Evolutionary conservation across 2,797 vertebrate species (phyloP), one percentile per base, ranked within the genome.

Genomic region (Gymnoscopelus braueri): DNA sequence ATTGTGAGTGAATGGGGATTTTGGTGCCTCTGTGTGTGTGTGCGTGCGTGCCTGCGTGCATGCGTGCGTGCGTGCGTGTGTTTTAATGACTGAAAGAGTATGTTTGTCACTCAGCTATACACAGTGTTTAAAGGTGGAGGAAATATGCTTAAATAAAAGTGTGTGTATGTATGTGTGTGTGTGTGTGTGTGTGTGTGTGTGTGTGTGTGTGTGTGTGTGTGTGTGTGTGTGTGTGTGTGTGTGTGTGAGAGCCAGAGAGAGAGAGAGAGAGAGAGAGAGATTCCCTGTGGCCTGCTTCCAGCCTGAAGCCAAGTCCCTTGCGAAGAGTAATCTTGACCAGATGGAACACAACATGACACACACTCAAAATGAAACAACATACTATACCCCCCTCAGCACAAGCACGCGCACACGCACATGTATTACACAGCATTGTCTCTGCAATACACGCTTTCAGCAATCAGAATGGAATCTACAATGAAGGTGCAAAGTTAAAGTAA

Each of bases 321-420:
- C 63, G 72, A 71, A 78, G 69, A 48, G 71, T 85, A 77, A 88
- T 87, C 69, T 77, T 77, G 71, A 79, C 73, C 84, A 87, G 82
- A 82, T 78, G 79, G 74, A 53, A 75, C 64, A 49, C 69, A 85
- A 79, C 72, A 78, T 50, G 56, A 81, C 63, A 84, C 71, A 71
- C 39, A 59, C 52, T 12, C 65, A 60, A 72, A 80, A 74, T 67
- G 66, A 60, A 63, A 70, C 56, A 63, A 70, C 56, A 79, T 44
- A 73, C 55, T 54, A 55, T 55, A 47, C 29, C 56, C 60, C 56
- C 64, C 15, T 55, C 50, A 77, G 39, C 68, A 66, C 49, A 71
- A 10, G 61, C 19, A 35, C 63, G 81, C 32, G 9, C 63, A 44
- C 9, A 19, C 50, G 15, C 6, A 15, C 62, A 32, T 23, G 7